phyloP scores from a whole-genome alignment of 2,888 invertebrate genomes.

The Minunthozetes semirufus region DNA sequence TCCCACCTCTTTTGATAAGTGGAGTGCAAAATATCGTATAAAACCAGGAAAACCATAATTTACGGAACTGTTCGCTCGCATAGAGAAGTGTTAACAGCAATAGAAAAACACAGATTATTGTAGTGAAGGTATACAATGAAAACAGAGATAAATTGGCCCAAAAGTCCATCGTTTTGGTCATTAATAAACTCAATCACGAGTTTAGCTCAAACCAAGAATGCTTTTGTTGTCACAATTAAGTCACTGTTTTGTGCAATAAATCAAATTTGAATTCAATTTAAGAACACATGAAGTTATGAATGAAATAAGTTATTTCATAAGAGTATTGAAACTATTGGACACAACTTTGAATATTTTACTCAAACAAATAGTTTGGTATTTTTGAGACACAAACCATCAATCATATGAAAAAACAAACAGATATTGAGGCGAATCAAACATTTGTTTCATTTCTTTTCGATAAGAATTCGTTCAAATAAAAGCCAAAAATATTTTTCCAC shows the following conservation, averaged over 20 bases:
- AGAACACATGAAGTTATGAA: background rate
- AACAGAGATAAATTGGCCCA: background rate
- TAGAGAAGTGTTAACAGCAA: conserved; percentile 10
- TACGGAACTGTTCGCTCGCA: conserved; percentile 19
- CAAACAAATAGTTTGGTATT: background rate
- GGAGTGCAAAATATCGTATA: conserved; percentile 26
- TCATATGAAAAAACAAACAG: background rate
- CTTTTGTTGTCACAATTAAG: background rate
- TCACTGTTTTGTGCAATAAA: background rate
- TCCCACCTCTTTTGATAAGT: conserved; percentile 12
- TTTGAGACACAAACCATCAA: background rate
- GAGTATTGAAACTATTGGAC: too few relatives aligned
- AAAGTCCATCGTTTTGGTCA: background rate
- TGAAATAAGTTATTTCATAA: too few relatives aligned
- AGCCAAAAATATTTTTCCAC: background rate
- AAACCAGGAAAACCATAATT: conserved; percentile 30
- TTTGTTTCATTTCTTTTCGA: background rate
- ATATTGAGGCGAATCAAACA: background rate
- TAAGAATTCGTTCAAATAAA: background rate
- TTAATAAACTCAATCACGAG: background rate
- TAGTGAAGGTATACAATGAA: background rate
- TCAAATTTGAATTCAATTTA: too few relatives aligned
- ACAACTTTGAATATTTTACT: background rate
- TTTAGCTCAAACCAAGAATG: background rate
- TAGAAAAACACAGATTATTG: conserved; percentile 15